Base-by-base conservation (phyloP, 2,113 vertebrate genomes). In the Carassius carassius region DNA sequence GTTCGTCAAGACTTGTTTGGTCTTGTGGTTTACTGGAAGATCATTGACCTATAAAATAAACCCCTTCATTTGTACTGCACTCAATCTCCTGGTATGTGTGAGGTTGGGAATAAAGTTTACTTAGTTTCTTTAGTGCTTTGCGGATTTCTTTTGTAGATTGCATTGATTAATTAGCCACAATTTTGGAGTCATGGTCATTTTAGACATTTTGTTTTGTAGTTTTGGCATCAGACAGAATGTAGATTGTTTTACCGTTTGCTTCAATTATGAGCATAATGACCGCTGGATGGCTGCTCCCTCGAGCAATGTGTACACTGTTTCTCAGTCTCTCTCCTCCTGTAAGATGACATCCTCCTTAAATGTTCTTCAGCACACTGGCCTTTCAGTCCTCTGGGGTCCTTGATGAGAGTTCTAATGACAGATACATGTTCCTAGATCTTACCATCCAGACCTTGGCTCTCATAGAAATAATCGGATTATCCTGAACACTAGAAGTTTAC, bases 391-490 rank as follows among this genome's bases (percentile, higher is more conserved):
- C 80, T 49, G 58, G 87, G 84, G 80, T 75, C 49, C 80, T 75
- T 80, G 76, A 84, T 87, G 80, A 86, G 74, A 84, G 79, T 63
- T 23, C 47, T 86, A 85, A 90, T 88, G 67, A 84, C 25, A 73
- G 37, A 77, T 85, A 80, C 85, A 85, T 84, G 76, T 60, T 85
- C 47, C 79, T 84, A 56, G 78, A 85, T 79, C 75, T 65, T 75
- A 74, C 74, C 65, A 80, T 81, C 85, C 89, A 84, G 86, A 85
- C 85, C 79, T 84, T 41, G 58, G 65, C 81, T 69, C 73, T 81
- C 80, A 60, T 51, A 81, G 63, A 69, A 54, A 78, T 90, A 88
- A 90, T 91, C 83, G 49, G 49, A 84, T 91, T 89, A 90, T 54
- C 67, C 25, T 54, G 13, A 44, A 86, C 63, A 81, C 81, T 81